Evolutionary conservation across 2,888 invertebrate genomes (phyloP).

Genomic region (Junonia oenone): DNA sequence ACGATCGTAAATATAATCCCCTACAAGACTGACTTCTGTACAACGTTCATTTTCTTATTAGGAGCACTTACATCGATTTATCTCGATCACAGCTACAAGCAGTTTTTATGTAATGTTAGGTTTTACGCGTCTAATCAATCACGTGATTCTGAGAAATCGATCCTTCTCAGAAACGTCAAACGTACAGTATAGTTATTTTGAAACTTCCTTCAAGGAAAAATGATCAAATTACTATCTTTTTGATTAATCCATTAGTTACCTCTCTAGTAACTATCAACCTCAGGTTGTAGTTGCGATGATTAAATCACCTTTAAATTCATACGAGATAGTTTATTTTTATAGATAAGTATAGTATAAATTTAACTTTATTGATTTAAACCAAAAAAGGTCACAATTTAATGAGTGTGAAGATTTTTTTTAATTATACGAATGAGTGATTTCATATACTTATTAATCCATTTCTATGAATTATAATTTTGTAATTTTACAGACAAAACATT

Average conservation of each 20-base stretch:
- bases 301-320: too few relatives aligned
- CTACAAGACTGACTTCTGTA: neutral
- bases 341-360: too few relatives aligned
- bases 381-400: too few relatives aligned
- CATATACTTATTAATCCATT: too few relatives aligned
- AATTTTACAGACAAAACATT: too few relatives aligned
- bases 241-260: neutral
- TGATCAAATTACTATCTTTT: neutral
- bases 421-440: too few relatives aligned
- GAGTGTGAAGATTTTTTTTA: too few relatives aligned
- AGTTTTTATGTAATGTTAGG: slow-evolving; percentile 8
- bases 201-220: slow-evolving; percentile 1
- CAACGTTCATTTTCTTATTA: slow-evolving; percentile 2
- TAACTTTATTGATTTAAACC: too few relatives aligned
- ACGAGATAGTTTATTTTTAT: too few relatives aligned
- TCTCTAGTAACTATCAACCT: neutral
- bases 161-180: slow-evolving; percentile 15
- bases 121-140: slow-evolving; percentile 6
- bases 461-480: too few relatives aligned
- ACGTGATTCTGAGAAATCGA: slow-evolving; percentile 11
- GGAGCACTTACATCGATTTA: slow-evolving; percentile 1
- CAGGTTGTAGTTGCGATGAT: too few relatives aligned
- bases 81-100: slow-evolving; percentile 1
- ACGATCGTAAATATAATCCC: neutral
- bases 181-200: neutral